Conservation (phyloP, 2,888 invertebrate species). For the Anorthoa munda region DNA sequence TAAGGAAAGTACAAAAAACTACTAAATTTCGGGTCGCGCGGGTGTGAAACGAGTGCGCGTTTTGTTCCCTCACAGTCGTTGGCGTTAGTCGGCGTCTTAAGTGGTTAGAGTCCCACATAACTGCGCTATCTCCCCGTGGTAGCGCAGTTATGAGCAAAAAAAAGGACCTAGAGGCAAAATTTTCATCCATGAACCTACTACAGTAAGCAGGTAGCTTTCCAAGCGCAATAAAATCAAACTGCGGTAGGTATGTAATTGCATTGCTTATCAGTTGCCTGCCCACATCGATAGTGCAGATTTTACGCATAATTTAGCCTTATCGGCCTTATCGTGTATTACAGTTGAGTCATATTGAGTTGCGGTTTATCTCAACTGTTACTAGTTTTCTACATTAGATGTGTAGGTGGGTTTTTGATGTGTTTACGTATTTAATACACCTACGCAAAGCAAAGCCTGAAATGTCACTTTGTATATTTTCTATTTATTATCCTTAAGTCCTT, state of each 20-base stretch:
- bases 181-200: too few species aligned
- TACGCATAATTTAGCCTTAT: conserved; percentile 30
- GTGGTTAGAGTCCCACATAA: too few species aligned
- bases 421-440: background rate
- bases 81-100: too few species aligned
- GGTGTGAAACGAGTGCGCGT: too few species aligned
- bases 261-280: conserved; percentile 18
- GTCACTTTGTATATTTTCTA: too few species aligned
- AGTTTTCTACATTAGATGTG: background rate
- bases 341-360: background rate
- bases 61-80: too few species aligned
- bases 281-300: conserved; percentile 33
- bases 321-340: background rate
- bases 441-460: background rate
- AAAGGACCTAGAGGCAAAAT: too few species aligned
- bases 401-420: background rate
- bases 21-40: too few species aligned
- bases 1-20: too few species aligned
- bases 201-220: background rate
- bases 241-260: conserved; percentile 10
- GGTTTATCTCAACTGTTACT: conserved; percentile 8
- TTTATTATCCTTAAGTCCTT: too few species aligned
- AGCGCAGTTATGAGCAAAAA: too few species aligned
- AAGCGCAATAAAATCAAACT: background rate
- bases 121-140: too few species aligned